A percentile compares a stretch with the other conserved stretches of the same genome.
These are phyloP conservation scores for Pangasius mekongensis DNA, from an alignment of 2,797 vertebrate genomes.

Conservation along the genomic window DNA sequence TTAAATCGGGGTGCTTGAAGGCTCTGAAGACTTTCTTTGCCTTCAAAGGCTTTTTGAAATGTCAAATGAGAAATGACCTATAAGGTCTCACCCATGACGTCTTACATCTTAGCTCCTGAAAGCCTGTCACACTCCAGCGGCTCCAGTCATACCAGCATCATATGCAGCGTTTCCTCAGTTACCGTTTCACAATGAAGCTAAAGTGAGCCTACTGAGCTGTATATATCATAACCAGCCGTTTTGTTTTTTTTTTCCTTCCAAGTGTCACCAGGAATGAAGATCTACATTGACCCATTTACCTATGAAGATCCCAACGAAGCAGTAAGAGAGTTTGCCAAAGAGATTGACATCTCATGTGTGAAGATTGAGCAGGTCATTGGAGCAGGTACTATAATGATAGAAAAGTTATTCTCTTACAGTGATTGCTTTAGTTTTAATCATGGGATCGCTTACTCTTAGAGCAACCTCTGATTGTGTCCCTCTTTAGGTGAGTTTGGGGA, in stretches of 20 bases:
- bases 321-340: constrained; percentile 97
- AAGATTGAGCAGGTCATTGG: constrained; percentile 99
- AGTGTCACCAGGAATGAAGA: constrained; percentile 99
- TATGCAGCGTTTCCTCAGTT: constrained; percentile 45
- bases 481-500: constrained; percentile 94
- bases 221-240: constrained; percentile 67
- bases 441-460: background rate
- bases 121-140: constrained; percentile 60
- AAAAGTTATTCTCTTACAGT: background rate
- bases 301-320: constrained; percentile 99
- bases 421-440: background rate
- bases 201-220: constrained; percentile 38
- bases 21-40: constrained; percentile 76
- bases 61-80: constrained; percentile 66
- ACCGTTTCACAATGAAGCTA: background rate
- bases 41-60: constrained; percentile 75
- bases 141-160: constrained; percentile 37
- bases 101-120: constrained; percentile 45
- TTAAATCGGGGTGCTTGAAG: constrained; percentile 70
- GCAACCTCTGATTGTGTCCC: background rate
- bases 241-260: constrained; percentile 67
- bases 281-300: constrained; percentile 98
- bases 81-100: constrained; percentile 67
- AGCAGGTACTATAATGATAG: constrained; percentile 82
- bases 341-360: constrained; percentile 98